These are phyloP conservation scores for Drosophila longiperda DNA, from an alignment of 2,888 invertebrate species.

Conservation along the genomic window DNA sequence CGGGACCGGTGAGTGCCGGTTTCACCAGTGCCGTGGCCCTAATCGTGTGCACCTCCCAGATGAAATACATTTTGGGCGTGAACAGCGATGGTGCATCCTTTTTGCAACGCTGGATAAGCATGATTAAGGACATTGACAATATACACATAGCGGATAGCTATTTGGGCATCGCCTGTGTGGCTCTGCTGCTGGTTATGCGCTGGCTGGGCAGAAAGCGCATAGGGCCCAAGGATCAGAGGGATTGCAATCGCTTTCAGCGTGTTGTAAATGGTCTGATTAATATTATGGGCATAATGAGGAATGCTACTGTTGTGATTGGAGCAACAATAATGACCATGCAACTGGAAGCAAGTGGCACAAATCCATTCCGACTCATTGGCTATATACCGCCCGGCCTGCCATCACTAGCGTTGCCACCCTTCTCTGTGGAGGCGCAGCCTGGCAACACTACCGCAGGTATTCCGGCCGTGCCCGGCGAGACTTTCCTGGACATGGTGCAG, in stretches of 20 bases:
- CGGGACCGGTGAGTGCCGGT: constrained; percentile 94
- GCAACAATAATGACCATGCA: constrained; percentile 88
- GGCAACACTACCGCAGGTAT: constrained; percentile 75
- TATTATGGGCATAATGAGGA: constrained; percentile 91
- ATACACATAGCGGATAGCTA: constrained; percentile 90
- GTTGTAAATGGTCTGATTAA: constrained; percentile 88
- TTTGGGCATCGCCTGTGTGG: constrained; percentile 90
- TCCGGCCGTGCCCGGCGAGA: constrained; percentile 58
- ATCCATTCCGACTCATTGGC: constrained; percentile 88
- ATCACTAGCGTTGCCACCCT: constrained; percentile 87
- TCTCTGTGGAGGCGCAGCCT: constrained; percentile 86
- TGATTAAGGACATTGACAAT: constrained; percentile 88
- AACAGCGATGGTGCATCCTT: constrained; percentile 90
- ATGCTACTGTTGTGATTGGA: constrained; percentile 91
- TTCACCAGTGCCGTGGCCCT: constrained; percentile 96
- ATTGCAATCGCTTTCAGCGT: constrained; percentile 85
- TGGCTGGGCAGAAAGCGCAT: constrained; percentile 89
- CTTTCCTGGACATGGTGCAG: constrained; percentile 90
- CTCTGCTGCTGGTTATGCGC: constrained; percentile 90
- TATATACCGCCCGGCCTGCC: constrained; percentile 91
- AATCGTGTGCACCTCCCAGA: constrained; percentile 94
- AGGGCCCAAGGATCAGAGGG: constrained; percentile 86
- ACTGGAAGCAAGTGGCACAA: constrained; percentile 86
- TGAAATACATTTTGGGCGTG: constrained; percentile 93
- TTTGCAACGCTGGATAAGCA: constrained; percentile 91